A percentile compares a stretch with the other conserved stretches of the same genome.
Conservation (phyloP, 2,797 vertebrate species). For the Pangasius krempfi region DNA sequence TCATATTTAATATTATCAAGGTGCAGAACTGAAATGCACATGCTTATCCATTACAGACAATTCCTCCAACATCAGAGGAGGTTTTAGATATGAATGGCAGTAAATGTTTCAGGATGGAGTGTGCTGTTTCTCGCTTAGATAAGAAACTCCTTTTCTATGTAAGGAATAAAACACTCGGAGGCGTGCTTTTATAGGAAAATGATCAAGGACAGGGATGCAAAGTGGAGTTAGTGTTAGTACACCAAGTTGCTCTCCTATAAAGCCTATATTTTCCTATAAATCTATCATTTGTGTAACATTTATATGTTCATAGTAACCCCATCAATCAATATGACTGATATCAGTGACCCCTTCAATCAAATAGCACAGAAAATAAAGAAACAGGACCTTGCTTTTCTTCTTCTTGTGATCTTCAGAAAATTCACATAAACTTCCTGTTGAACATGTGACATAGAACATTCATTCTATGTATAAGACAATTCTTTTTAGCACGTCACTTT, state of each 20-base stretch:
- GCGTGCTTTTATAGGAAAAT: not conserved
- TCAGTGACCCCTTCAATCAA: not conserved
- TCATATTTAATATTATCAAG: conserved; percentile 40
- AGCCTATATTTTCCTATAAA: not conserved
- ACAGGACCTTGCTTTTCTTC: not conserved
- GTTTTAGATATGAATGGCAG: conserved; percentile 9
- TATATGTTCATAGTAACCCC: not conserved
- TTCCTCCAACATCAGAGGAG: conserved; percentile 27
- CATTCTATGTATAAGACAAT: not conserved
- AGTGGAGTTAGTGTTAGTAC: not conserved
- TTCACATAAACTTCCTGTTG: not conserved
- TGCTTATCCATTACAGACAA: conserved; percentile 4
- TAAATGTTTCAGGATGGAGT: conserved; percentile 38
- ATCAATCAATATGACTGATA: not conserved
- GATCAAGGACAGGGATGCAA: not conserved
- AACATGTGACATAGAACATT: not conserved
- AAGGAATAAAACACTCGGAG: not conserved
- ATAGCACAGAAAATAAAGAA: not conserved
- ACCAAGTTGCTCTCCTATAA: not conserved
- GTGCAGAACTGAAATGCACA: conserved; percentile 48
- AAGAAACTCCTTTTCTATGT: not conserved
- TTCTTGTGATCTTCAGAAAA: not conserved
- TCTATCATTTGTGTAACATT: too few relatives aligned
- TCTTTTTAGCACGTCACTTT: not conserved
- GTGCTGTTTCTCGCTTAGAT: conserved; percentile 38